Base-by-base conservation (phyloP, 2,888 invertebrate genomes). In the Lapara coniferarum region DNA sequence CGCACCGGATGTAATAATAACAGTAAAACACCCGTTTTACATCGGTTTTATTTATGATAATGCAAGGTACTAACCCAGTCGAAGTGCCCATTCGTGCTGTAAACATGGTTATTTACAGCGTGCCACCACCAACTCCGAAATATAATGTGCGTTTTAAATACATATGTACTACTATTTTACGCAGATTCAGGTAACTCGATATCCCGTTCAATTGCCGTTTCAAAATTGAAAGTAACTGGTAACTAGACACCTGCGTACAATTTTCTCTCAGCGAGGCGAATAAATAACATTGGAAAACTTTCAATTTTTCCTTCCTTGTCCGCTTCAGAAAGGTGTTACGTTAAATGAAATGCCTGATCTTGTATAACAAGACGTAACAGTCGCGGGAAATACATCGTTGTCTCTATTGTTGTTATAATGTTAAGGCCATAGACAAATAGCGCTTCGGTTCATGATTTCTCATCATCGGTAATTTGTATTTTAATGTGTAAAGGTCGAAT, bases 351-450 rank as follows among this genome's bases (percentile, higher is more conserved):
- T 83, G 84, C 81, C 78, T 82, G 83, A 84, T 89, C 86, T 91
- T 91, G 89, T 90, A 88, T 91, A 92, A 92, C 83, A 85, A 85
- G 81, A 83, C 85, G 88, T 91, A 92, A 92, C 87, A 89, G 86
- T 84, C 89, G 90, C 92, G 92, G 88, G 91, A 92, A 92, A 82
- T 77, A 72, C 81, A 76, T 86, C 77, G 89, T 91, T 90, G 91
- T 90, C 77, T 81, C 84, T 82, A 91, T 92, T 92, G 91, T 91
- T 87, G 78, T 82, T 83, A 82, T 90, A 89, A 90, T 91, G 91
- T 89, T 91, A 90, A 91, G 92, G 91, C 88, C 90, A 85, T 80
- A 79, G 72, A 81, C 77, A 84, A 89, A 88, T 53, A 66, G 10
- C 10, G 51, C 49, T 8, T 46, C 19, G 7, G 49, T 19, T 19